A percentile compares a stretch with the other conserved stretches of the same genome.
Evolutionary conservation across 2,797 vertebrate species (phyloP).

Genomic region (Alfaro cultratus): DNA sequence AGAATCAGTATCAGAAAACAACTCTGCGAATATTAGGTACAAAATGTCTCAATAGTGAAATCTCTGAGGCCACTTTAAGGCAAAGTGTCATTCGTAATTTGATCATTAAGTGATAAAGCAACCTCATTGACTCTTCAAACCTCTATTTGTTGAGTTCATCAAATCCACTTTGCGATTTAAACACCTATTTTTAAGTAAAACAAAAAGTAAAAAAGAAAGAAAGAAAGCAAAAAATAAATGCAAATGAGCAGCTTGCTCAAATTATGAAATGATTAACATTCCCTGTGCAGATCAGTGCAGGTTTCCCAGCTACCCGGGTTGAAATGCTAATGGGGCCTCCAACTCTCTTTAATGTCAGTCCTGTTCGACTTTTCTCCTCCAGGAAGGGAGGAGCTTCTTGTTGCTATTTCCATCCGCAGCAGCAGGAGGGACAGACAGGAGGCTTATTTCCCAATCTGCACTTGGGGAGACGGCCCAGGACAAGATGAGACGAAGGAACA

Average conservation of each 20-base stretch:
- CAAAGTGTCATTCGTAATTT: not conserved
- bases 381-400: constrained; percentile 61
- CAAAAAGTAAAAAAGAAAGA: constrained; percentile 6
- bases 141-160: constrained; percentile 24
- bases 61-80: not conserved
- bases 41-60: not conserved
- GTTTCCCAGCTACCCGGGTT: constrained; percentile 72
- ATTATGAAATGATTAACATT: constrained; percentile 81
- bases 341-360: constrained; percentile 74
- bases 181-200: constrained; percentile 37
- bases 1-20: not conserved
- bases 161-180: constrained; percentile 19
- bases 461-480: constrained; percentile 58
- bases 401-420: constrained; percentile 66
- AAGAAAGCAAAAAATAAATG: constrained; percentile 41
- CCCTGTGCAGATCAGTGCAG: constrained; percentile 75
- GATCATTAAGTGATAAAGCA: constrained; percentile 19
- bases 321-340: constrained; percentile 81
- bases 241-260: constrained; percentile 65
- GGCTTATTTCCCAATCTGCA: constrained; percentile 61
- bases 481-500: constrained; percentile 44
- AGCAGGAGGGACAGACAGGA: constrained; percentile 66
- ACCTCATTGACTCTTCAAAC: constrained; percentile 32
- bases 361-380: constrained; percentile 47
- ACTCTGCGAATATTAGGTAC: not conserved